Percentiles rank a stretch among this genome's conserved stretches.
phyloP scores from a whole-genome alignment of 35 echinoderm and acorn worm species.

The Strongylocentrotus purpuratus region DNA sequence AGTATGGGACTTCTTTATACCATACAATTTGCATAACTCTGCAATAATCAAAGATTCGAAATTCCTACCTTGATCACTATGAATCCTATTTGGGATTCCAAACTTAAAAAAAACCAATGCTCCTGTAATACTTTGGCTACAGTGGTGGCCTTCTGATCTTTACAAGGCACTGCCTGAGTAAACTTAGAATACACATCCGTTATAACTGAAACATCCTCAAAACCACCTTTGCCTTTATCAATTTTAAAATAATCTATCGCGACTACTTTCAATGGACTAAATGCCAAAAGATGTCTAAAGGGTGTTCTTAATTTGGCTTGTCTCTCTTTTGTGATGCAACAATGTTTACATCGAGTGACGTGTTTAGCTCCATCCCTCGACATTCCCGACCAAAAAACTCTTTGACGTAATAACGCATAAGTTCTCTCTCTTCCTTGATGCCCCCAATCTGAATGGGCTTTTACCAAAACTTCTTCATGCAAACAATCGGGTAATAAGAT shows the following conservation, averaged over 20 bases:
- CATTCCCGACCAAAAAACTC: constrained; percentile 58
- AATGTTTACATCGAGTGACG: constrained; percentile 38
- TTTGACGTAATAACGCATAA: background rate
- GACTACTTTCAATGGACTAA: background rate
- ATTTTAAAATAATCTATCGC: constrained; percentile 58
- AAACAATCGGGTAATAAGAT: too few species aligned
- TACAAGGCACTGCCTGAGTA: too few species aligned
- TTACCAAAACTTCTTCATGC: too few species aligned
- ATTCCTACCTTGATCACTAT: background rate
- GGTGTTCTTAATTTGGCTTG: constrained; percentile 18
- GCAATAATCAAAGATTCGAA: constrained; percentile 50
- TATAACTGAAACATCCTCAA: constrained; percentile 59
- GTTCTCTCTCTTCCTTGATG: constrained; percentile 62
- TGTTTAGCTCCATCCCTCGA: constrained; percentile 12
- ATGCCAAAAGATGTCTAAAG: constrained; percentile 20
- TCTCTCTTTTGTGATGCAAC: background rate
- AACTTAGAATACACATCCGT: constrained; percentile 29
- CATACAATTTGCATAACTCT: constrained; percentile 52
- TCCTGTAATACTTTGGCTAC: too few species aligned
- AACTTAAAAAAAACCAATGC: too few species aligned
- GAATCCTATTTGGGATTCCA: too few species aligned
- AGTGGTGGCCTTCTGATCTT: too few species aligned
- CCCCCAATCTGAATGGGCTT: constrained; percentile 33
- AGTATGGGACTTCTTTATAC: constrained; percentile 44
- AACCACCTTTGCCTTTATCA: constrained; percentile 42